Conservation (phyloP, 2,797 vertebrate genomes). For the Tympanoctomys barrerae region DNA sequence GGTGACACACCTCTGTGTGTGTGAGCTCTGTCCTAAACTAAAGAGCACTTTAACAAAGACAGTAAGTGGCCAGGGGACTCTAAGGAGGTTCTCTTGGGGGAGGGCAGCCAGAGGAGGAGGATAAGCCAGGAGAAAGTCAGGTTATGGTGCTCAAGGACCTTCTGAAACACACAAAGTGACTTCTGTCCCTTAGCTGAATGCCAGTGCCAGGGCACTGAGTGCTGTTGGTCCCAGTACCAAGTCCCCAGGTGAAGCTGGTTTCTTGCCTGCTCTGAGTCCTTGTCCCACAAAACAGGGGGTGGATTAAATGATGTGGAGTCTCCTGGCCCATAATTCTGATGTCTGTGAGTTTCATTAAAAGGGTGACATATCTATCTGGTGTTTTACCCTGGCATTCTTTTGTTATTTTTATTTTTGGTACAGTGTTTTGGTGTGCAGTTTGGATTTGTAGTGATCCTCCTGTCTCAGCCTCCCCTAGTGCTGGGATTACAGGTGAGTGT, state of each 20-base stretch:
- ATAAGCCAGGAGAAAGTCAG: background rate
- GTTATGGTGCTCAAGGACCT: background rate
- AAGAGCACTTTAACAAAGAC: background rate
- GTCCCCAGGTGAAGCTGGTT: background rate
- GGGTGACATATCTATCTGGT: background rate
- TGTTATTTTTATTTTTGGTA: too few species aligned
- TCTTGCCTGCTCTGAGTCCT: background rate
- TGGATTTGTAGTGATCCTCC: too few species aligned
- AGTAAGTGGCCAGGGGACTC: background rate
- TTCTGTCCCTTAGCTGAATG: background rate
- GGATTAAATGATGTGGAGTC: background rate
- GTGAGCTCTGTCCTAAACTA: background rate
- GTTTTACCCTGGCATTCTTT: conserved; percentile 33
- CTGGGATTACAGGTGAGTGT: too few species aligned
- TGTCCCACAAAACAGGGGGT: background rate
- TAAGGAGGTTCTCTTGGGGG: background rate
- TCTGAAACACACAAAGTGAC: background rate
- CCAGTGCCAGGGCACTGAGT: background rate
- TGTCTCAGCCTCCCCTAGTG: too few species aligned
- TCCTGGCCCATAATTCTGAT: background rate
- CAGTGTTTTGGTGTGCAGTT: too few species aligned
- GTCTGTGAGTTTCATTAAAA: conserved; percentile 5
- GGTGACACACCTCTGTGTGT: background rate
- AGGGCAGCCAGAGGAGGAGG: background rate
- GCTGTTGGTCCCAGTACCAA: background rate